Conservation (phyloP, 2,113 vertebrate genomes). For the Trachemys scripta region DNA sequence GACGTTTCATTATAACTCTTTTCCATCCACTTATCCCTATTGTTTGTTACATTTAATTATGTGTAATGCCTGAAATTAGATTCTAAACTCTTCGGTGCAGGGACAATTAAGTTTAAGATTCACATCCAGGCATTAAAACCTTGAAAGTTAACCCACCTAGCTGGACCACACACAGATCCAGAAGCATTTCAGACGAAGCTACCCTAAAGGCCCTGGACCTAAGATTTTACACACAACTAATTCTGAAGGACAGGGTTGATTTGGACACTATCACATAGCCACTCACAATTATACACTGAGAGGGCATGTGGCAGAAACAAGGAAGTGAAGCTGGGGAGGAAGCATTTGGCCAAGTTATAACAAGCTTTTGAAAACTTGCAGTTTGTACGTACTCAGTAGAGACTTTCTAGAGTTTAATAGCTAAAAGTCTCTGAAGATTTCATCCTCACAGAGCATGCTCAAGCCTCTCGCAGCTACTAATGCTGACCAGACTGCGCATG, state of each 20-base stretch:
- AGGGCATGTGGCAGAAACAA: background rate
- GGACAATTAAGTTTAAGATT: background rate
- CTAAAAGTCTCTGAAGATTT: background rate
- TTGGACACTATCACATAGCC: background rate
- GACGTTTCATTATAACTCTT: background rate
- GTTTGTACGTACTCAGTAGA: background rate
- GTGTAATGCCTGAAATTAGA: background rate
- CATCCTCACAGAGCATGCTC: background rate
- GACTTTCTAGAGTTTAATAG: background rate
- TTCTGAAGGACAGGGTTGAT: background rate
- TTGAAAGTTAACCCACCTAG: background rate
- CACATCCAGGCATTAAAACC: background rate
- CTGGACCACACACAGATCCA: background rate
- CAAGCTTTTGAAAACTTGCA: background rate
- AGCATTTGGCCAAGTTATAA: background rate
- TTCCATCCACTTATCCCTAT: background rate
- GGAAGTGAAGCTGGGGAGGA: background rate
- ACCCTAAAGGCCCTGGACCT: background rate
- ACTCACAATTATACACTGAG: background rate
- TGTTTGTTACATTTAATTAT: background rate
- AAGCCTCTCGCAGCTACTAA: background rate
- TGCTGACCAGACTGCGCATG: background rate
- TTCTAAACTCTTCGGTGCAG: background rate
- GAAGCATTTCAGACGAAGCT: background rate
- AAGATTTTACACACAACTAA: background rate